Conservation (phyloP, 2,888 invertebrate genomes). For the Clanis bilineata region DNA sequence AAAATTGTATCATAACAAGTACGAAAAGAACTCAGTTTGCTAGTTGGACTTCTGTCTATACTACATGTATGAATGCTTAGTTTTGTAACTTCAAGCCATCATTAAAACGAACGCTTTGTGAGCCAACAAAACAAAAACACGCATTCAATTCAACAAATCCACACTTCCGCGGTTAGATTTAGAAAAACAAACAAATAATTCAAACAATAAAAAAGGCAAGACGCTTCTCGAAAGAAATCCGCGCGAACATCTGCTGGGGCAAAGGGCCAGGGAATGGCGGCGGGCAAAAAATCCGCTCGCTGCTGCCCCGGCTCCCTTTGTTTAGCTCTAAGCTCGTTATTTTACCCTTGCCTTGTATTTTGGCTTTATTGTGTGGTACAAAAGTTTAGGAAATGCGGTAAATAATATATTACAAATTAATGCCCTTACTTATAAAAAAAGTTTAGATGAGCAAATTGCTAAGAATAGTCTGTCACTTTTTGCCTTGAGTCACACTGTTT, state of each 20-base stretch:
- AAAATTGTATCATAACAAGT: no score
- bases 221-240: conserved; percentile 20
- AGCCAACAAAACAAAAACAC: background rate
- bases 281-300: conserved; percentile 34
- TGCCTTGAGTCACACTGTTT: no score
- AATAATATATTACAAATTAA: no score
- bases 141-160: background rate
- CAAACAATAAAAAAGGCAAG: conserved; percentile 15
- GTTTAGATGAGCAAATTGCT: no score
- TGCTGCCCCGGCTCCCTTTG: conserved; percentile 41
- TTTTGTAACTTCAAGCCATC: background rate
- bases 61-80: background rate
- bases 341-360: conserved; percentile 62
- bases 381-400: background rate
- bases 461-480: no score
- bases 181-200: conserved; percentile 16
- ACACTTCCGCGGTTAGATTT: background rate
- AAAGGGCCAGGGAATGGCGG: conserved; percentile 26
- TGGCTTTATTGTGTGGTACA: conserved; percentile 37
- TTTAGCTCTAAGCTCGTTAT: conserved; percentile 63
- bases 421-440: no score
- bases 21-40: no score
- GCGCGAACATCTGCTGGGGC: conserved; percentile 31
- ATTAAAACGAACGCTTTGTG: background rate
- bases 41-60: background rate